Conservation (phyloP, 2,888 invertebrate genomes). For the Eristalis pertinax region DNA sequence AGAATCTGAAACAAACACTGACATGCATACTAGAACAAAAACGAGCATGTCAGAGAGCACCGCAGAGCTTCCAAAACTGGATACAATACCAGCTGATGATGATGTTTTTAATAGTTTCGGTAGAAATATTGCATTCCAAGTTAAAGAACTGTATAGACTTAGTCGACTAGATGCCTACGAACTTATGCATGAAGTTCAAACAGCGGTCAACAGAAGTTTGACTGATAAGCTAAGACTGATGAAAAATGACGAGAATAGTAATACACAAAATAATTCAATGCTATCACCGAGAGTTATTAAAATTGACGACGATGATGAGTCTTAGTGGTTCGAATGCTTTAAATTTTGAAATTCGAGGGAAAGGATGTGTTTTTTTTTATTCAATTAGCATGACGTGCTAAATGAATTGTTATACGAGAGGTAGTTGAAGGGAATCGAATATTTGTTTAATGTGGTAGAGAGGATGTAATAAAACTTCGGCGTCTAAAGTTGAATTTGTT, state of each 20-base stretch:
- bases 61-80: slow-evolving; percentile 38
- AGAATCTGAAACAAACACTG: slow-evolving; percentile 28
- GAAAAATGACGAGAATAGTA: slow-evolving; percentile 4
- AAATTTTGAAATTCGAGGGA: background rate
- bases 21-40: background rate
- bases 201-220: slow-evolving; percentile 53
- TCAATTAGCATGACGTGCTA: background rate
- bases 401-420: background rate
- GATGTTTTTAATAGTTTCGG: slow-evolving; percentile 68
- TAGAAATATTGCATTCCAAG: slow-evolving; percentile 65
- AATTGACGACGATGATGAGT: slow-evolving; percentile 38
- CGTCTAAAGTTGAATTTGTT: background rate
- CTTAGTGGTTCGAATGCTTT: background rate
- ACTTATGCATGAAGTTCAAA: slow-evolving; percentile 65
- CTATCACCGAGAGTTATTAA: slow-evolving; percentile 40
- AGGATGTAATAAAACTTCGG: background rate
- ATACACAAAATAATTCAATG: slow-evolving; percentile 13
- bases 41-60: slow-evolving; percentile 19
- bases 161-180: slow-evolving; percentile 57
- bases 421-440: background rate
- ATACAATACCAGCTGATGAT: slow-evolving; percentile 50
- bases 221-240: slow-evolving; percentile 57
- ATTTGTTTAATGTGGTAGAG: background rate
- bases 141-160: slow-evolving; percentile 53
- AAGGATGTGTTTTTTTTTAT: background rate